A percentile compares a stretch with the other conserved stretches of the same genome.
phyloP scores from a whole-genome alignment of 1,140 invertebrate genomes.

The Pectinophora gossypiella region DNA sequence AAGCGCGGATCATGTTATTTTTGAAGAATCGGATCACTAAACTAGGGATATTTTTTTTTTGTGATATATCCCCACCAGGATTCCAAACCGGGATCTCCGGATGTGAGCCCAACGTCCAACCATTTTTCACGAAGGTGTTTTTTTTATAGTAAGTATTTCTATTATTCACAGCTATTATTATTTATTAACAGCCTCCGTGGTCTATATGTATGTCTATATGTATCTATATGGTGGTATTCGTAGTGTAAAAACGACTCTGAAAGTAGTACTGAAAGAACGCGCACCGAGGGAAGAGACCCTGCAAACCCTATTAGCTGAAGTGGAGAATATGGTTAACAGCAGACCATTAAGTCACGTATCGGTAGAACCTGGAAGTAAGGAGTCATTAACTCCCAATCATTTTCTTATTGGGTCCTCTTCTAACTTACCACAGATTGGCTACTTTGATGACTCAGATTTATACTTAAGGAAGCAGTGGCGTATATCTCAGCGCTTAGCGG shows the following conservation, averaged over 20 bases:
- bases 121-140: no score
- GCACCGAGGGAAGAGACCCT: not conserved
- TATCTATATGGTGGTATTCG: no score
- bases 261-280: not conserved
- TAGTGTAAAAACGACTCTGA: not conserved
- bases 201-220: no score
- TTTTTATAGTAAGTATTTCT: no score
- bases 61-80: no score
- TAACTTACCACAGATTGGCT: not conserved
- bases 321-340: conserved; percentile 18
- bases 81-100: no score
- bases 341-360: conserved; percentile 22
- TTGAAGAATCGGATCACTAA: no score
- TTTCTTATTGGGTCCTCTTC: conserved; percentile 18
- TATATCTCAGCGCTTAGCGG: not conserved
- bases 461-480: not conserved
- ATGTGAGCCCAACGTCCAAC: no score
- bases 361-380: conserved; percentile 11
- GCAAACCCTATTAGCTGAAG: conserved; percentile 9
- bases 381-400: conserved; percentile 24
- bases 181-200: no score
- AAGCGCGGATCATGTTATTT: no score
- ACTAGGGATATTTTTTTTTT: no score
- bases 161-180: no score
- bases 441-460: not conserved